These are phyloP conservation scores for Drosophila eugracilis DNA, from an alignment of 1,140 invertebrate genomes.

Conservation along the genomic window DNA sequence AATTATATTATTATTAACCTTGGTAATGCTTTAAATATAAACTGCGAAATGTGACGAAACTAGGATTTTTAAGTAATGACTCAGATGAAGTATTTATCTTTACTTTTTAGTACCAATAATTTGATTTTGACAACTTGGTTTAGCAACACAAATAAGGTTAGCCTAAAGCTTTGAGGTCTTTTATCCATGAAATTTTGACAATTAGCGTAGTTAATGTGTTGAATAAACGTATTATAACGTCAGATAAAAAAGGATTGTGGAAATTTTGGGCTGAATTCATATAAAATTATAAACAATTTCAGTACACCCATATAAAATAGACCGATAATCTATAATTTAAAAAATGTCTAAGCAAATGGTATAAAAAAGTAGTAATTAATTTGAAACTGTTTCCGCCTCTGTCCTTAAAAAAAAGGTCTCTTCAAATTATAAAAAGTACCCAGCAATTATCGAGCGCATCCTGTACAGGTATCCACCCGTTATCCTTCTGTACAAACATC, in stretches of 20 bases:
- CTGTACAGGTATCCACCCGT: neutral
- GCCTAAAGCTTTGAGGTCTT: neutral
- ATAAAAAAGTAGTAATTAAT: neutral
- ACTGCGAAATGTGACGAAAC: constrained; percentile 1
- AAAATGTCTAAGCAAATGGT: neutral
- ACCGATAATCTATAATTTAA: neutral
- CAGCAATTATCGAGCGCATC: neutral
- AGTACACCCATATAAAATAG: neutral
- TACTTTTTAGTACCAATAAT: constrained; percentile 2
- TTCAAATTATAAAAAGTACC: neutral
- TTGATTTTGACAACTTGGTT: neutral
- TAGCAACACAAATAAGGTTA: neutral
- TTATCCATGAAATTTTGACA: neutral
- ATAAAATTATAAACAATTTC: too few relatives aligned
- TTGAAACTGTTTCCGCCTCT: neutral
- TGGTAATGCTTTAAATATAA: too few relatives aligned
- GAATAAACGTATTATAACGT: neutral
- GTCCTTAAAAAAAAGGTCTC: neutral
- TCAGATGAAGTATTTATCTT: neutral
- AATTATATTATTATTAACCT: too few relatives aligned
- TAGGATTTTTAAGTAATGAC: neutral
- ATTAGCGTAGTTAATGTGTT: constrained; percentile 4
- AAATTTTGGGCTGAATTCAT: too few relatives aligned
- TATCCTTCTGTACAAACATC: constrained; percentile 3
- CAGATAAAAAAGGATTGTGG: too few relatives aligned